Conservation (phyloP, 2,888 invertebrate genomes). For the Thalpophila matura region DNA sequence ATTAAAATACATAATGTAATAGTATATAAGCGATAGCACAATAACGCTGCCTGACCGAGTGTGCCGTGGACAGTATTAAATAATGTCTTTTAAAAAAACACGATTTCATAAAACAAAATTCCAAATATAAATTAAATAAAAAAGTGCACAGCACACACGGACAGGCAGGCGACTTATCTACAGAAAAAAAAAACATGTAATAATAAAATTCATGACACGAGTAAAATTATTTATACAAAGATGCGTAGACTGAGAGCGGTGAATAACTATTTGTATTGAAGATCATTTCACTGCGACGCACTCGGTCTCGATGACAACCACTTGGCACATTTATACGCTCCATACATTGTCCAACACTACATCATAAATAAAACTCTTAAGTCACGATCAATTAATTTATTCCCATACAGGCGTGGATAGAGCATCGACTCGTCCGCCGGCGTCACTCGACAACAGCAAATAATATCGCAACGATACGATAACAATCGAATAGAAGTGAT, state of each 20-base stretch:
- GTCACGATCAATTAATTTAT: constrained; percentile 62
- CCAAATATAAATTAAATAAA: constrained; percentile 69
- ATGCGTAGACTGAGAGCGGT: constrained; percentile 68
- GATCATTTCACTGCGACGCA: constrained; percentile 56
- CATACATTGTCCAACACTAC: constrained; percentile 66
- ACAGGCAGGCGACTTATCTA: constrained; percentile 73
- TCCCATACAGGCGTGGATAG: constrained; percentile 51
- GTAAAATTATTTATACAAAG: constrained; percentile 72
- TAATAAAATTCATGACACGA: constrained; percentile 68
- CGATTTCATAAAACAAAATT: constrained; percentile 64
- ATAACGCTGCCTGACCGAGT: constrained; percentile 58
- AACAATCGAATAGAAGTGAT: constrained; percentile 46
- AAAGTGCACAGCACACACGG: constrained; percentile 64
- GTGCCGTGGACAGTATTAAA: constrained; percentile 64
- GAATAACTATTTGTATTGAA: constrained; percentile 58
- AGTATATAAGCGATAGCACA: constrained; percentile 82
- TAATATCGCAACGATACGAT: constrained; percentile 39
- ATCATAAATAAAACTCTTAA: constrained; percentile 64
- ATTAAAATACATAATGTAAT: constrained; percentile 82
- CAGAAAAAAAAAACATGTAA: constrained; percentile 68
- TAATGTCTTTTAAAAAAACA: constrained; percentile 75
- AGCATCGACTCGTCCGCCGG: constrained; percentile 31
- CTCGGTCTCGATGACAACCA: constrained; percentile 55
- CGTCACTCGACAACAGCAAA: constrained; percentile 20
- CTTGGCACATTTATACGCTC: constrained; percentile 69